Evolutionary conservation across 2,888 invertebrate species (phyloP).

Genomic region (Galerucella nymphaeae): DNA sequence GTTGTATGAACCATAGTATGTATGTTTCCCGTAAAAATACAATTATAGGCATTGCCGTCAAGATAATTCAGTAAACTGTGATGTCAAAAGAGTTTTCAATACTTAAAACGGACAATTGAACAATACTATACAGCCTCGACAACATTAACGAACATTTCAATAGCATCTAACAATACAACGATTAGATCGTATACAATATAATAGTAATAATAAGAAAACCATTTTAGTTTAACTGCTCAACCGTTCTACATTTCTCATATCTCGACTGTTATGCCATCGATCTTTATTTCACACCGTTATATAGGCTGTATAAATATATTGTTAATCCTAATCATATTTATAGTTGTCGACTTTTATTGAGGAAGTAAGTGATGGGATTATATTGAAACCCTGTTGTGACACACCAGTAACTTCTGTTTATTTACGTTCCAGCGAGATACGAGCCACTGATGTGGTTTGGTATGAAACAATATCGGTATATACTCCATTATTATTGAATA

Average conservation of each 20-base stretch:
- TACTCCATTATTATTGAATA: no score
- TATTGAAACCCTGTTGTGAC: conserved; percentile 10
- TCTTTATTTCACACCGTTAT: conserved; percentile 18
- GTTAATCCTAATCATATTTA: conserved; percentile 7
- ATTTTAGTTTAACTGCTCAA: not conserved
- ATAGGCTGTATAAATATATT: conserved; percentile 17
- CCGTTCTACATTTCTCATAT: conserved; percentile 17
- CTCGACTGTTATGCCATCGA: not conserved
- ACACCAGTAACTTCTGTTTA: conserved; percentile 2
- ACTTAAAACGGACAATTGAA: not conserved
- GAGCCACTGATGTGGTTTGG: not conserved
- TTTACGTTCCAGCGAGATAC: not conserved
- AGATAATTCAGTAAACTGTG: not conserved
- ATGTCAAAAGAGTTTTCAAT: not conserved
- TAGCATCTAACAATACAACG: conserved; percentile 2
- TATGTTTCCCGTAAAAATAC: not conserved
- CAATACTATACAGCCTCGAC: not conserved
- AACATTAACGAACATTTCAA: conserved; percentile 5
- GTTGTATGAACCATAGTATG: no score
- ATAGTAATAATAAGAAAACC: not conserved
- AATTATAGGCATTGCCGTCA: not conserved
- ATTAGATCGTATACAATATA: not conserved
- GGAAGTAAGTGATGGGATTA: conserved; percentile 8
- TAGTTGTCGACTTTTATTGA: conserved; percentile 12
- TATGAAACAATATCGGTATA: not conserved